Evolutionary conservation across 2,797 vertebrate species (phyloP), one percentile per base, ranked within the genome.

Genomic region (Cuculus canorus): DNA sequence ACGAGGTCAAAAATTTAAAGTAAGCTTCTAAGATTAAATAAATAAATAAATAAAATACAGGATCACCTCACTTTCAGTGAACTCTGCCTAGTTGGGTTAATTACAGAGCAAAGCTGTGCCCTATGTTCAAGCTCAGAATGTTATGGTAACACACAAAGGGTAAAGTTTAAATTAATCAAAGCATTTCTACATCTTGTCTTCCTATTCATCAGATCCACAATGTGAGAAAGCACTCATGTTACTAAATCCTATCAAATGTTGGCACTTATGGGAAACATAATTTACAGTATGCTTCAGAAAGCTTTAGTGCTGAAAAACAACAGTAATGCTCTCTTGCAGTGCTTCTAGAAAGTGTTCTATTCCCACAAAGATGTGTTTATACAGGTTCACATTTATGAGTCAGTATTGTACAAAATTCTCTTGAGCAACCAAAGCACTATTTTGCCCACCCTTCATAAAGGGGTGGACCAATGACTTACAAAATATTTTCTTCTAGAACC

Each of bases 81-180:
- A 69, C 82, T 65, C 69, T 69, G 61, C 7, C 61, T 24, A 9
- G 32, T 2, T 61, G 57, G 68, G 79, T 94, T 92, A 93, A 88
- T 81, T 79, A 66, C 45, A 76, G 63, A 84, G 90, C 69, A 93
- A 78, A 87, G 39, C n/a, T 78, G 39, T 52, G 41, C 10, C 77
- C n/a, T 1, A 1, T 11, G 4, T 47, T 37, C 28, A 80, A 85
- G 17, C 35, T 33, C 71, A 17, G 28, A 65, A 91, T 78, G 32
- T n/a, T 54, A 45, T 1, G 2, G 35, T 23, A 72, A 5, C n/a
- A 52, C 50, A 33, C 32, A 59, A 80, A 86, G 79, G 56, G 33
- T 81, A 63, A 89, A 78, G 80, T 63, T 92, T 35, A 88, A 90
- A 59, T 81, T 90, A 79, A 65, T 72, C 63, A 83, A 86, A 94